Base-by-base conservation (phyloP, 2,797 vertebrate species). In the Synaphobranchus kaupii region DNA sequence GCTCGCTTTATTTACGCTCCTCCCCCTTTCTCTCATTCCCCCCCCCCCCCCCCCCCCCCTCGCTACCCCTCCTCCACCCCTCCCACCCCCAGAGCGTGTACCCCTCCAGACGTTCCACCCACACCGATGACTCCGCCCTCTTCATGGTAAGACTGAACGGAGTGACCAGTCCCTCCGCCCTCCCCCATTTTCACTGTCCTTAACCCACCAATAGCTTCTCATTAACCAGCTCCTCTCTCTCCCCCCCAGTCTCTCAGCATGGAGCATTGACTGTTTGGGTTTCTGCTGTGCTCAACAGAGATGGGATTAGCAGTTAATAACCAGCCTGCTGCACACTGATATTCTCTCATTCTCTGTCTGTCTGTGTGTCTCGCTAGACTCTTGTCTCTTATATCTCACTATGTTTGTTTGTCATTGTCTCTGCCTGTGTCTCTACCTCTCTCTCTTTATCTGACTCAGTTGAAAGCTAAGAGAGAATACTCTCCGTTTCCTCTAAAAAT, bases 111-210 rank as follows among this genome's bases (percentile, higher is more conserved):
- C 97, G 97, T 93, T 99, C 97, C 94, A 98, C 98, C 92, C 98
- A 99, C 94, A 99, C 98, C 92, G 98, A 99, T 93, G 98, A 99
- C 97, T 99, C 98, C 93, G 97, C 98, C 95, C 97, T 99, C 92
- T 97, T 99, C 93, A 97, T 98, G 98, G 98, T 99, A 98, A 99
- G 97, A 95, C 92, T 48, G 34, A 25, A 28, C 7, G 89, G 92
- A 89, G 88, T 88, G 87, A 88, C 91, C 88, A 91, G 88, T 52
- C 39, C 47, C 5, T 7, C 13, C 28, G 15, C 54, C n/a, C 73
- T 39, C 15, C 50, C 47, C 76, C 85, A 48, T 0, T 2, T 54
- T 78, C 80, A 10, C 28, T 68, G 0, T 25, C 52, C 86, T 22
- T 28, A 76, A 47, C 78, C 84, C 52, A 47, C 66, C 34, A 8